phyloP scores from a whole-genome alignment of 2,888 invertebrate genomes.

The Lacanobia oleracea region DNA sequence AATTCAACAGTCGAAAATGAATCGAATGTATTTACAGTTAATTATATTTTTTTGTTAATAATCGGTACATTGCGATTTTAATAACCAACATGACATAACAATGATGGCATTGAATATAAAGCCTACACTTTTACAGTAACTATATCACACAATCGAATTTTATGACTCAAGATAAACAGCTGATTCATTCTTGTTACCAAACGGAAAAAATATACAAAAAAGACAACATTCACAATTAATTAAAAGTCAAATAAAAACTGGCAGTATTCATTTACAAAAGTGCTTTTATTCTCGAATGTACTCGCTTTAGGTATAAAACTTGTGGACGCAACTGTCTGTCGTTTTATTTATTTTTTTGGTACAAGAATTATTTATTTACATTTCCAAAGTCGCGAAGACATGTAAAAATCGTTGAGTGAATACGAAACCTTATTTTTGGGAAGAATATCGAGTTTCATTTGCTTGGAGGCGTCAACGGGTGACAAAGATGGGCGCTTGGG shows the following conservation, averaged over 20 bases:
- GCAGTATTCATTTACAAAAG: conserved; percentile 42
- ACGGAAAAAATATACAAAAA: conserved; percentile 20
- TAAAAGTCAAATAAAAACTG: conserved; percentile 45
- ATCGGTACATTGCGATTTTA: background rate
- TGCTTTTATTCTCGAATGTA: conserved; percentile 43
- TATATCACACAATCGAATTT: conserved; percentile 26
- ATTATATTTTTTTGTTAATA: background rate
- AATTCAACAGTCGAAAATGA: background rate
- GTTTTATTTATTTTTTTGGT: conserved; percentile 59
- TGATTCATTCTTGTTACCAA: conserved; percentile 24
- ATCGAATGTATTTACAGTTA: background rate
- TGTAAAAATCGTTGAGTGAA: conserved; percentile 60
- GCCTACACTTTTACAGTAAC: background rate
- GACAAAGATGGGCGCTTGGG: conserved; percentile 46
- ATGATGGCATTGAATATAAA: background rate
- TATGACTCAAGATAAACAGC: conserved; percentile 28
- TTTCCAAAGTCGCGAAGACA: conserved; percentile 55
- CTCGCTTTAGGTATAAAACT: conserved; percentile 41
- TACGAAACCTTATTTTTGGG: conserved; percentile 47
- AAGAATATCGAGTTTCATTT: conserved; percentile 59
- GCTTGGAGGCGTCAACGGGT: conserved; percentile 46
- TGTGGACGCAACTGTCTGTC: conserved; percentile 20
- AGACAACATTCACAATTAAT: conserved; percentile 30
- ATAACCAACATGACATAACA: background rate
- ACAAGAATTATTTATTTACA: conserved; percentile 65